Evolutionary conservation across 2,888 invertebrate genomes (phyloP).

Genomic region (Incurvaria masculella): DNA sequence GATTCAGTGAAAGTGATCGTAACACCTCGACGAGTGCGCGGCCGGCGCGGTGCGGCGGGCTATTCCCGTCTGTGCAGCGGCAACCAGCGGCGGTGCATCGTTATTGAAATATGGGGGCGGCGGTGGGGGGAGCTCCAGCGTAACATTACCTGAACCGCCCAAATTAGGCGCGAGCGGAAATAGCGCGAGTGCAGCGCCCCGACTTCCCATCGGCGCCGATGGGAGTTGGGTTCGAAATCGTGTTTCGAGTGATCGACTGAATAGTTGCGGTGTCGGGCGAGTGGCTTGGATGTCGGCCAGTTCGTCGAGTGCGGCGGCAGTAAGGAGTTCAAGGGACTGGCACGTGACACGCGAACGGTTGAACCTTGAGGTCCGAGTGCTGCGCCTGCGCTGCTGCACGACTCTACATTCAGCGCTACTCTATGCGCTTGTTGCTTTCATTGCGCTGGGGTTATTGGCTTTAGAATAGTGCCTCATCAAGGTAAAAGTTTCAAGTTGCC

Average conservation of each 20-base stretch:
- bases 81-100: slow-evolving; percentile 10
- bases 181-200: slow-evolving; percentile 31
- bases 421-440: too few species aligned
- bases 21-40: slow-evolving; percentile 39
- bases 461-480: too few species aligned
- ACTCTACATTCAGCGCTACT: too few species aligned
- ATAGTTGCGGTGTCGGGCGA: not conserved
- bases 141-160: slow-evolving; percentile 55
- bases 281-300: not conserved
- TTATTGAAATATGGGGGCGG: slow-evolving; percentile 3
- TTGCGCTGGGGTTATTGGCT: too few species aligned
- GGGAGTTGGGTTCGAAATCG: not conserved
- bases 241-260: not conserved
- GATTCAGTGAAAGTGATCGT: slow-evolving; percentile 40
- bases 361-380: too few species aligned
- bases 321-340: not conserved
- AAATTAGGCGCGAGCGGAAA: slow-evolving; percentile 51
- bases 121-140: slow-evolving; percentile 32
- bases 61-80: slow-evolving; percentile 48
- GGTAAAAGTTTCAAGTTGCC: too few species aligned
- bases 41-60: slow-evolving; percentile 38
- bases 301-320: not conserved
- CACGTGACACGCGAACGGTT: not conserved
- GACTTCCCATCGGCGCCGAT: slow-evolving; percentile 19
- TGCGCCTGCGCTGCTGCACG: too few species aligned